Conservation (phyloP, 2,888 invertebrate genomes). For the Malthinus flaveolus region DNA sequence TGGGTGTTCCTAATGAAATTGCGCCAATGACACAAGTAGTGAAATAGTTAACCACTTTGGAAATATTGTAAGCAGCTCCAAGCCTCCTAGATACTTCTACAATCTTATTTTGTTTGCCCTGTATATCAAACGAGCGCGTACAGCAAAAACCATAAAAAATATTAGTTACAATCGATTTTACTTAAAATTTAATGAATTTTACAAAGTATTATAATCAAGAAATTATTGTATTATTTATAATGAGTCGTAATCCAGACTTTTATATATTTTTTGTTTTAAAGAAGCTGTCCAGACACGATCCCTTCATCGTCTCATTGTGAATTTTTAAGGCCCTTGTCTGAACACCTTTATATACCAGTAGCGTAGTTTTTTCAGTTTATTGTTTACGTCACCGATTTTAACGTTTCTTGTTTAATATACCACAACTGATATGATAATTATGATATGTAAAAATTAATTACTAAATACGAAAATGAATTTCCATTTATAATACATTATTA, state of each 20-base stretch:
- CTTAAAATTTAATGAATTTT: neutral
- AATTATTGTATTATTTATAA: slow-evolving; percentile 1
- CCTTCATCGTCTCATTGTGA: too few relatives aligned
- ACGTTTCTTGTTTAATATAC: neutral
- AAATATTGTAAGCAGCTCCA: too few relatives aligned
- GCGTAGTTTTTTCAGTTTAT: neutral
- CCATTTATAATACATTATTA: slow-evolving; percentile 54
- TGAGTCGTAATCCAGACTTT: too few relatives aligned
- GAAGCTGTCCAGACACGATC: too few relatives aligned
- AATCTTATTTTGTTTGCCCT: too few relatives aligned
- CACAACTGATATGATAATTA: neutral
- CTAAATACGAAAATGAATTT: slow-evolving; percentile 14
- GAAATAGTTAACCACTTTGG: too few relatives aligned
- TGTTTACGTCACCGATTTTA: neutral
- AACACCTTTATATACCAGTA: neutral
- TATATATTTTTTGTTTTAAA: too few relatives aligned
- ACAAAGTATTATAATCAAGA: neutral
- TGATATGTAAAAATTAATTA: neutral
- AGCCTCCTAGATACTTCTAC: too few relatives aligned
- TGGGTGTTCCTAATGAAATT: too few relatives aligned
- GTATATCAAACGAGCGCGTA: neutral
- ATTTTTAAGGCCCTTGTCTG: neutral
- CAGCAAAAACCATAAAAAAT: neutral
- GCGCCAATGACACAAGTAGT: too few relatives aligned
- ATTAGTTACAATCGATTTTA: too few relatives aligned